A percentile compares a stretch with the other conserved stretches of the same genome.
Evolutionary conservation across 2,888 invertebrate genomes (phyloP).

Genomic region (Chymomyza amoena): DNA sequence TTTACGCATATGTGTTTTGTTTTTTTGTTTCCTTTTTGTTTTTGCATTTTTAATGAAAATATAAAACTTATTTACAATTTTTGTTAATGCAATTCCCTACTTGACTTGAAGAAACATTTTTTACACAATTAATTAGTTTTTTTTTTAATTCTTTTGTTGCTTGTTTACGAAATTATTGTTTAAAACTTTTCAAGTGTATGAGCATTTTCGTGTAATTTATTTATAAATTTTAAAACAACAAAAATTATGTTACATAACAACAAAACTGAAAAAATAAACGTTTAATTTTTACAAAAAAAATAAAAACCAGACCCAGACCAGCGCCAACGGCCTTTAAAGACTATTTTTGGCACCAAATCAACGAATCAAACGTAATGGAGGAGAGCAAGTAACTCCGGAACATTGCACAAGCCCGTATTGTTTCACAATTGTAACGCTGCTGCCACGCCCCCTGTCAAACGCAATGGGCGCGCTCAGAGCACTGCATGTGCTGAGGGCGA

Average conservation of each 20-base stretch:
- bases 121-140: conserved; percentile 8
- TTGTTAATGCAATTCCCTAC: conserved; percentile 69
- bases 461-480: conserved; percentile 47
- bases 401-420: conserved; percentile 42
- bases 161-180: conserved; percentile 69
- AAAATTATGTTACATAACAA: conserved; percentile 27
- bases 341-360: conserved; percentile 70
- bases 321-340: conserved; percentile 22
- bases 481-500: conserved; percentile 56
- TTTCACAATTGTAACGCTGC: conserved; percentile 27
- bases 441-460: conserved; percentile 9
- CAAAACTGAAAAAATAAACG: conserved; percentile 34
- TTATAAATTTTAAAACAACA: conserved; percentile 15
- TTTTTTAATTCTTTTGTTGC: conserved; percentile 28
- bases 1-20: conserved; percentile 43
- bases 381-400: conserved; percentile 15
- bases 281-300: conserved; percentile 17
- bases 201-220: conserved; percentile 63
- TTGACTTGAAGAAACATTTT: conserved; percentile 45
- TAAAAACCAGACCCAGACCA: conserved; percentile 13
- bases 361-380: conserved; percentile 33
- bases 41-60: conserved; percentile 67
- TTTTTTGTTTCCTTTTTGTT: conserved; percentile 21
- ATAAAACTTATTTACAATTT: conserved; percentile 70
- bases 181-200: conserved; percentile 76